Evolutionary conservation across 2,888 invertebrate species (phyloP), one percentile per base, ranked within the genome.

Genomic region (Ormyrus nitidulus): DNA sequence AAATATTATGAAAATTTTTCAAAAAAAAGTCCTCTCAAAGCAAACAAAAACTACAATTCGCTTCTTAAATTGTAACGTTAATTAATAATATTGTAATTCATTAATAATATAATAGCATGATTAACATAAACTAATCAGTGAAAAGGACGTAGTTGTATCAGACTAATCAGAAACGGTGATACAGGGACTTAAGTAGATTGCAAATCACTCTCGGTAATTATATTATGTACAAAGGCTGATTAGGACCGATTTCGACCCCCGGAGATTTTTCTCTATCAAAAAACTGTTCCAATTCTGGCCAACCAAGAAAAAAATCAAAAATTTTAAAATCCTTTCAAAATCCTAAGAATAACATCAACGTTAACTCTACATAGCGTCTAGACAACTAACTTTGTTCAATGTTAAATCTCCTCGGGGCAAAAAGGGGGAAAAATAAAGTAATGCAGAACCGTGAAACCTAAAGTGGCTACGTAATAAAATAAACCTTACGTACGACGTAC

Each of bases 181-280:
- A 51, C 65, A 13, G 49, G 66, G 86, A 87, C 86, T 88, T 89
- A 89, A 89, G 89, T 88, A 89, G 86, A 87, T 88, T 89, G 88
- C 87, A 88, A 88, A 89, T 89, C 87, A 88, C 86, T 86, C 77
- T 86, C 62, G 59, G 58, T 71, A 66, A 81, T 19, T 83, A 83
- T 77, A 79, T 84, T 83, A 81, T 81, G 83, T 84, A 82, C 70
- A 73, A 79, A 82, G 82, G 82, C 81, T 82, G 81, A 66, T 71
- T 78, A 83, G 77, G 48, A 72, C 72, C 81, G 34, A 72, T 72
- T 46, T 54, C 8, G 54, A 79, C 48, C 65, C 59, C 83, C 84
- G 84, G 56, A 79, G 66, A 81, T 53, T 75, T 70, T 68, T 34
- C 49, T 48, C 19, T 19, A 1, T 19, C 19, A 19, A 19, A 19